Evolutionary conservation across 2,113 vertebrate genomes (phyloP).

Genomic region (Bos taurus): ARS-UCD2.0 NC_037346.1:50250001-50250500

Average conservation of each 20-base stretch:
- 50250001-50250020: neutral
- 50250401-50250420: neutral
- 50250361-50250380: neutral
- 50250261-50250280: neutral
- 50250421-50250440: neutral
- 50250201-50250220: too few species aligned
- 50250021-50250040: too few species aligned
- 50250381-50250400: neutral
- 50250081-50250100: neutral
- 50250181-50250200: too few species aligned
- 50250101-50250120: neutral
- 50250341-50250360: neutral
- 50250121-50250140: too few species aligned
- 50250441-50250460: neutral
- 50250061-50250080: neutral
- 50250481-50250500: neutral
- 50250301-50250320: neutral
- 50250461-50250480: neutral
- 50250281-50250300: neutral
- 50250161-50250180: too few species aligned
- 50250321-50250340: neutral
- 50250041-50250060: neutral
- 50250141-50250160: too few species aligned
- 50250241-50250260: too few species aligned
- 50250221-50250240: too few species aligned